Base-by-base conservation (phyloP, 2,113 vertebrate genomes). In the Sinocyclocheilus grahami region DNA sequence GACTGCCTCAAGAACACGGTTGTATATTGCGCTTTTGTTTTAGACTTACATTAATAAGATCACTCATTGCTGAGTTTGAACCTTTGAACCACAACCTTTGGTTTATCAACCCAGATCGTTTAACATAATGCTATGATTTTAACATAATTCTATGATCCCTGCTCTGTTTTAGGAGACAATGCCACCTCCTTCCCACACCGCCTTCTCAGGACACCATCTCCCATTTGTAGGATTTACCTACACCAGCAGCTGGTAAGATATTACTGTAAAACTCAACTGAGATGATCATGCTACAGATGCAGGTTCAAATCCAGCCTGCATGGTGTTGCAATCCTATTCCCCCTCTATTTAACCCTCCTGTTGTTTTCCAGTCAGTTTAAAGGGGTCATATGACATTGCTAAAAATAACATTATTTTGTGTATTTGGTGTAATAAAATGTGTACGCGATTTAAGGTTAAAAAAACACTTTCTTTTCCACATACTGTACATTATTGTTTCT, bases 181-280 rank as follows among this genome's bases (percentile, higher is more conserved):
- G 97, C 98, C 98, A 51, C 98, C 98, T 86, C 97, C 97, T 75
- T 97, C 97, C 84, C 97, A 99, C 89, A 96, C 97, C 58, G 96
- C 97, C 76, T 99, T 99, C 95, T 99, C 98, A 92, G 98, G 98
- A 69, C 98, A 97, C 92, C 98, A 99, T 91, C 95, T 99, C 82
- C 98, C 98, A n/a, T 99, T 99, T 92, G 96, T 99, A 83, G 98
- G 98, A 85, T 99, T 99, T 92, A 99, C 98, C 39, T 99, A 98
- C 76, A 99, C 98, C 78, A 99, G 97, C 93, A 98, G 97, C 93
- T 99, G 98, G 98, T 99, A 95, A 97, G 97, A 33, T 2, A 22
- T 74, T 0, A n/a, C 72, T 74, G 3, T 53, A 53, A 78, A 55
- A 24, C 37, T 75, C 22, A 42, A 5, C 16, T 42, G 16, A 42